Percentiles rank a stretch among this genome's conserved stretches.
These are phyloP conservation scores for Grantiella picta DNA, from an alignment of 2,113 vertebrate genomes.

Conservation along the genomic window DNA sequence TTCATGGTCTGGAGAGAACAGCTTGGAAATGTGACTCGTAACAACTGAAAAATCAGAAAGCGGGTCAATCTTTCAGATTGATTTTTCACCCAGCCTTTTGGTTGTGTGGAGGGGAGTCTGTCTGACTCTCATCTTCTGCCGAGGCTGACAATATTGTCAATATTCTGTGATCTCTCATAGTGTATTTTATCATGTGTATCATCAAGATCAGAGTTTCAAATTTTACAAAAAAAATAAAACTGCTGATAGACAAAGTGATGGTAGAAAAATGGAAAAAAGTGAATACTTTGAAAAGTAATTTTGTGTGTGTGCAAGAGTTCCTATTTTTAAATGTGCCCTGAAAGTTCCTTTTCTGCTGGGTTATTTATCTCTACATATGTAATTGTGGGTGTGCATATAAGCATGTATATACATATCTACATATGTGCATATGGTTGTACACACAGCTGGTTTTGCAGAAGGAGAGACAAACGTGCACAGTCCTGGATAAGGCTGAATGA, in stretches of 20 bases:
- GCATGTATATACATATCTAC: not conserved
- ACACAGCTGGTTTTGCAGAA: not conserved
- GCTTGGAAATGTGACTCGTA: conserved; percentile 32
- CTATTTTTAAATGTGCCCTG: not conserved
- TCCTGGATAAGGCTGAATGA: not conserved
- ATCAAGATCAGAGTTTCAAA: not conserved
- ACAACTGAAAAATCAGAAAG: conserved; percentile 45
- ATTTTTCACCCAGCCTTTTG: conserved; percentile 29
- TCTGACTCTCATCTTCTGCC: not conserved
- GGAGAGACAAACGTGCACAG: not conserved
- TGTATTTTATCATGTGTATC: not conserved
- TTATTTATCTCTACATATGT: not conserved
- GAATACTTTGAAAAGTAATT: not conserved
- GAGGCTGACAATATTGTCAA: not conserved
- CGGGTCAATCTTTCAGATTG: conserved; percentile 19
- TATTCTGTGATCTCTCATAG: not conserved
- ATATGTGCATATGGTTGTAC: not conserved
- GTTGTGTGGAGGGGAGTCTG: not conserved
- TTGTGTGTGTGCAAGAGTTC: not conserved
- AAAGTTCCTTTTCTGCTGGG: not conserved
- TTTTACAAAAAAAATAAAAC: not conserved
- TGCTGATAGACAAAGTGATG: not conserved
- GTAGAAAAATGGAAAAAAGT: not conserved
- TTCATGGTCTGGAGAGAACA: conserved; percentile 13
- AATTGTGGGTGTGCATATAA: not conserved